Evolutionary conservation across 2,888 invertebrate genomes (phyloP).

Genomic region (Temnothorax ravouxi): DNA sequence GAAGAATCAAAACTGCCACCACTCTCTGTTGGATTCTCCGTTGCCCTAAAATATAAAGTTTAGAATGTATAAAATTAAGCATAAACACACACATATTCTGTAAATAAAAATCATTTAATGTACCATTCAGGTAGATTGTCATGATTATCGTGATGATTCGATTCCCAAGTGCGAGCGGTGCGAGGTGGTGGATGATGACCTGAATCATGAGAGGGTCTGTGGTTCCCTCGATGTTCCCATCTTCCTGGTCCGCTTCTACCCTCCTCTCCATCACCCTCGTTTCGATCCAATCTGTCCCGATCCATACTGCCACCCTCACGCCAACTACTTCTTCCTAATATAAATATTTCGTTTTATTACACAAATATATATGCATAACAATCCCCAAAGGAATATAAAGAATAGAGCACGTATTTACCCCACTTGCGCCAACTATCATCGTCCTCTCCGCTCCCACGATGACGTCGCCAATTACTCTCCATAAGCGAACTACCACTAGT

Average conservation of each 20-base stretch:
- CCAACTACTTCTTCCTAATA: slow-evolving; percentile 86
- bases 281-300: slow-evolving; percentile 81
- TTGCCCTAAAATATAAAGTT: slow-evolving; percentile 89
- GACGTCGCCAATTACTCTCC: slow-evolving; percentile 87
- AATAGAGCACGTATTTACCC: slow-evolving; percentile 84
- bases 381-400: neutral
- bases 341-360: slow-evolving; percentile 28
- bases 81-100: neutral
- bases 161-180: slow-evolving; percentile 84
- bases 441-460: slow-evolving; percentile 87
- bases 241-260: slow-evolving; percentile 78
- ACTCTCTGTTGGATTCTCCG: slow-evolving; percentile 93
- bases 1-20: slow-evolving; percentile 98
- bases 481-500: slow-evolving; percentile 85
- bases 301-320: slow-evolving; percentile 85
- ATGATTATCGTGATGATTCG: slow-evolving; percentile 86
- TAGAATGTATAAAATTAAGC: neutral
- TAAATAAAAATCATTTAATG: neutral
- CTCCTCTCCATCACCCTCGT: slow-evolving; percentile 81
- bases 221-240: slow-evolving; percentile 84
- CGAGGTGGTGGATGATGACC: slow-evolving; percentile 83
- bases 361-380: neutral
- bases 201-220: slow-evolving; percentile 83
- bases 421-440: slow-evolving; percentile 89
- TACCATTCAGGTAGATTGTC: slow-evolving; percentile 88